phyloP scores from a whole-genome alignment of 2,888 invertebrate species.

The Hecatera dysodea region DNA sequence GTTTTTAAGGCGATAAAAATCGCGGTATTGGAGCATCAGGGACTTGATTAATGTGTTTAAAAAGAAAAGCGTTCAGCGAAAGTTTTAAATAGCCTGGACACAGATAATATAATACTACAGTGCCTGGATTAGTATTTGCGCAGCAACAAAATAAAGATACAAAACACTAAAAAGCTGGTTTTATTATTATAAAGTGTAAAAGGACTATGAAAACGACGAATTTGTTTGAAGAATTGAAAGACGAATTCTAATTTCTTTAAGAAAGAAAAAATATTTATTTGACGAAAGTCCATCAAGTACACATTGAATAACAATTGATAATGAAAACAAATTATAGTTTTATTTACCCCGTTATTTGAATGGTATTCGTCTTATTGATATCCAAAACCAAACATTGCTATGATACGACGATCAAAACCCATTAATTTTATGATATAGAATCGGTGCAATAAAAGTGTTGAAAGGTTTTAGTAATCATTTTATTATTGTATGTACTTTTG shows the following conservation, averaged over 20 bases:
- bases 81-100: no score
- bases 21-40: not conserved
- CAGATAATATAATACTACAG: no score
- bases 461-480: conserved; percentile 36
- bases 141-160: not conserved
- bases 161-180: not conserved
- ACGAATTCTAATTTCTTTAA: not conserved
- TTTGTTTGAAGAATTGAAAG: not conserved
- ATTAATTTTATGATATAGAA: conserved; percentile 50
- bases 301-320: no score
- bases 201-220: not conserved
- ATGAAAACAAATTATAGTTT: not conserved
- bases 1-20: conserved; percentile 21
- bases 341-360: conserved; percentile 19
- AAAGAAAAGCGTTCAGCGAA: conserved; percentile 3
- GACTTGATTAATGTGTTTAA: not conserved
- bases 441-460: conserved; percentile 44
- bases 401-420: conserved; percentile 35
- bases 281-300: no score
- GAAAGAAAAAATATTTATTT: not conserved
- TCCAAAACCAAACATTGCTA: conserved; percentile 35
- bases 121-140: not conserved
- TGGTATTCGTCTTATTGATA: conserved; percentile 24
- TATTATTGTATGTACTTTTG: no score
- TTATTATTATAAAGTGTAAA: not conserved